A percentile compares a stretch with the other conserved stretches of the same genome.
phyloP scores from a whole-genome alignment of 1,140 invertebrate species.

The Leptoteleia sp. region DNA sequence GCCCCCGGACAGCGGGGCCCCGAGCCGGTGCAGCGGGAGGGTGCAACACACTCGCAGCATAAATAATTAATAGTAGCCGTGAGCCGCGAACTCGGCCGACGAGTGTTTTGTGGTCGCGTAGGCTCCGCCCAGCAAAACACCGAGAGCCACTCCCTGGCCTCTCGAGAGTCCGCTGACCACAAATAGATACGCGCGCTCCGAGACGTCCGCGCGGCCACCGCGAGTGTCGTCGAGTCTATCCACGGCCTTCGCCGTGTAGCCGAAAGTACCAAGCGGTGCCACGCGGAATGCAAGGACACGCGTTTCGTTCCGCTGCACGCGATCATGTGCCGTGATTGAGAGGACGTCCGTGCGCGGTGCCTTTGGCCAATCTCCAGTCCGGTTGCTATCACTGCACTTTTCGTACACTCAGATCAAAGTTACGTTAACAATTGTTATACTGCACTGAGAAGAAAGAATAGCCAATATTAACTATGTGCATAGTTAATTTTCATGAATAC shows the following conservation, averaged over 20 bases:
- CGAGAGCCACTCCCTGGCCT: conserved; percentile 79
- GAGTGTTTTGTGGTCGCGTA: conserved; percentile 79
- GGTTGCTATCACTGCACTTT: too few relatives aligned
- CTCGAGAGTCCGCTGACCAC: conserved; percentile 56
- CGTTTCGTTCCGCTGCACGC: conserved; percentile 23
- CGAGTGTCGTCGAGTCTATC: conserved; percentile 27
- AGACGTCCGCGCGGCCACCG: conserved; percentile 41
- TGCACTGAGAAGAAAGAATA: too few relatives aligned
- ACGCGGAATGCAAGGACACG: conserved; percentile 52
- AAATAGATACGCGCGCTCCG: conserved; percentile 50
- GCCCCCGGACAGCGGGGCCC: conserved; percentile 54
- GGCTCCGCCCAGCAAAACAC: conserved; percentile 80
- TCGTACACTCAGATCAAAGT: too few relatives aligned
- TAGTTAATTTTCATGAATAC: too few relatives aligned
- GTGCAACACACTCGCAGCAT: conserved; percentile 77
- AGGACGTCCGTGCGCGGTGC: too few relatives aligned
- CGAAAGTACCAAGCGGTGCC: background rate
- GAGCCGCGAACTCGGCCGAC: conserved; percentile 75
- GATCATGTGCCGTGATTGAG: conserved; percentile 41
- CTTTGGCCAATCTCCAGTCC: too few relatives aligned
- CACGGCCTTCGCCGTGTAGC: conserved; percentile 34
- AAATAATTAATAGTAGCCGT: conserved; percentile 81
- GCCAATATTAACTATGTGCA: too few relatives aligned
- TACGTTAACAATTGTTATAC: too few relatives aligned
- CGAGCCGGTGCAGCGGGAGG: conserved; percentile 52